Percentiles rank a stretch among this genome's conserved stretches.
These are phyloP conservation scores for Diarsia brunnea DNA, from an alignment of 2,888 invertebrate species.

Conservation along the genomic window DNA sequence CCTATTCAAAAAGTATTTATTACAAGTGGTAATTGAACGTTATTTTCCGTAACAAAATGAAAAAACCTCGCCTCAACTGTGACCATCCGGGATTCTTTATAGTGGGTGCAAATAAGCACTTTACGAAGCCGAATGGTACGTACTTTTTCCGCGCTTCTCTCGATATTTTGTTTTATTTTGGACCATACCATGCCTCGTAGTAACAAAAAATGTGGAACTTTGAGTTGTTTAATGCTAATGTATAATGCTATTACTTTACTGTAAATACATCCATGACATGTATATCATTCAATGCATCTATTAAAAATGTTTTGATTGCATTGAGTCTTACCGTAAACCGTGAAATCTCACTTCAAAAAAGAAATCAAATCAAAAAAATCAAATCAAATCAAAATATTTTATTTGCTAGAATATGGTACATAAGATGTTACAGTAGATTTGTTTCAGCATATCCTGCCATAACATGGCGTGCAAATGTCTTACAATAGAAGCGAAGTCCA, in stretches of 20 bases:
- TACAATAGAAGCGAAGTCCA: no score
- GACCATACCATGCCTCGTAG: neutral
- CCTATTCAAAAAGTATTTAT: neutral
- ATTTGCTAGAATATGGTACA: no score
- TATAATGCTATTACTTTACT: neutral
- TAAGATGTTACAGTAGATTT: no score
- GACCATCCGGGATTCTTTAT: neutral
- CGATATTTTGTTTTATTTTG: neutral
- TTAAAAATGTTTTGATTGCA: neutral
- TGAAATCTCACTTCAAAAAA: neutral
- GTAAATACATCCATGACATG: neutral
- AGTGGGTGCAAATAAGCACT: neutral
- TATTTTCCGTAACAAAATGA: neutral
- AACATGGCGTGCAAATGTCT: no score
- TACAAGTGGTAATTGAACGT: slow-evolving; percentile 52
- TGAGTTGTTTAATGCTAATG: neutral
- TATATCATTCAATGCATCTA: neutral
- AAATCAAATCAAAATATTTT: no score
- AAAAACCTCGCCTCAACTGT: neutral
- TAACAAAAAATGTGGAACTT: neutral
- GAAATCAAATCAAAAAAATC: no score
- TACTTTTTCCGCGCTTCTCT: neutral
- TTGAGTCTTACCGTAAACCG: neutral
- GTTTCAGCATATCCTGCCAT: no score
- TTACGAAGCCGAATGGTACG: neutral